Evolutionary conservation across 1,140 invertebrate species (phyloP).

Genomic region (Drosophila albomicans): DNA sequence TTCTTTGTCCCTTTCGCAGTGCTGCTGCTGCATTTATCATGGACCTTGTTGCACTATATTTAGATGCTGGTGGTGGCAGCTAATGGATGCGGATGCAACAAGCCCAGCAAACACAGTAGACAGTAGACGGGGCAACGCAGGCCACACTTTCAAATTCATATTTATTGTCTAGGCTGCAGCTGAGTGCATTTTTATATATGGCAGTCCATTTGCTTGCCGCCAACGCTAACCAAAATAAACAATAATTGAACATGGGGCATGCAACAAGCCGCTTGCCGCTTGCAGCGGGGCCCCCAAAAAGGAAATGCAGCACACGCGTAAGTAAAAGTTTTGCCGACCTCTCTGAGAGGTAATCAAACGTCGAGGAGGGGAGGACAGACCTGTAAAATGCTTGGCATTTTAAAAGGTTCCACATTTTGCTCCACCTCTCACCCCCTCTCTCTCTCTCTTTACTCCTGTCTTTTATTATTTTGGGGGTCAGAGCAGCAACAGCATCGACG

Average conservation of each 20-base stretch:
- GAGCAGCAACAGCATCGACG: conserved; percentile 17
- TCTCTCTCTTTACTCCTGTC: not conserved
- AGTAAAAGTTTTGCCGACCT: conserved; percentile 38
- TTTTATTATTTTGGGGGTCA: conserved; percentile 62
- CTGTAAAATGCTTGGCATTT: conserved; percentile 79
- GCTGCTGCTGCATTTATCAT: conserved; percentile 48
- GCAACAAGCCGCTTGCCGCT: not conserved
- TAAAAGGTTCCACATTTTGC: conserved; percentile 79
- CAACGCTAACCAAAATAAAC: conserved; percentile 78
- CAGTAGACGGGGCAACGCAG: conserved; percentile 24
- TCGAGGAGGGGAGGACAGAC: conserved; percentile 18
- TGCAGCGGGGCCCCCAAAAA: conserved; percentile 7
- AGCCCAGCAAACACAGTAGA: conserved; percentile 6
- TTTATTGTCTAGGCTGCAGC: conserved; percentile 81
- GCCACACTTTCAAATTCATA: conserved; percentile 82
- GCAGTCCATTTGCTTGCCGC: conserved; percentile 73
- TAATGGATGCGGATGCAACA: conserved; percentile 66
- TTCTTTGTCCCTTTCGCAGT: not conserved
- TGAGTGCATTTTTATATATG: conserved; percentile 84
- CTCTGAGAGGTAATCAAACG: not conserved
- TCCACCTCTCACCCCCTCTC: not conserved
- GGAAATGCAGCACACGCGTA: conserved; percentile 20
- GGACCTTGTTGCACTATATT: conserved; percentile 68
- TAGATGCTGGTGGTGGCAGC: conserved; percentile 61
- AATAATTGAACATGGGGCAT: conserved; percentile 69